Percentiles rank a stretch among this genome's conserved stretches.
Conservation (phyloP, 2,888 invertebrate species). For the Euplagia quadripunctaria region DNA sequence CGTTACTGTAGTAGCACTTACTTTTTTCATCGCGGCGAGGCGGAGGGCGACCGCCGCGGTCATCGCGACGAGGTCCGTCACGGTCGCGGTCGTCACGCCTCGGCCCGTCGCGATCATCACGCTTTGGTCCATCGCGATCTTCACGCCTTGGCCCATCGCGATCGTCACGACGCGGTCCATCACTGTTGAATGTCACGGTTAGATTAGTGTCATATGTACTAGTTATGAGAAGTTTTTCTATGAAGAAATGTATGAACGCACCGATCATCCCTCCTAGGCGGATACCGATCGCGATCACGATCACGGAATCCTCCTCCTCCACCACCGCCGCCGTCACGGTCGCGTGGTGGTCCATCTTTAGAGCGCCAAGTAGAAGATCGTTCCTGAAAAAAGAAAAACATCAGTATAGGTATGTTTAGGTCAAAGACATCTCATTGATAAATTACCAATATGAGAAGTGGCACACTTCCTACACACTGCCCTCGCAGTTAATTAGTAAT, state of each 20-base stretch:
- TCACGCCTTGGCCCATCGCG: constrained; percentile 57
- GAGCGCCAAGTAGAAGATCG: constrained; percentile 78
- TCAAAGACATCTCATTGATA: too few relatives aligned
- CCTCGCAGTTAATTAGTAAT: too few relatives aligned
- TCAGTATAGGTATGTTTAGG: background rate
- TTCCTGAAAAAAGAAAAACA: constrained; percentile 60
- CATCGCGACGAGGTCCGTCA: constrained; percentile 67
- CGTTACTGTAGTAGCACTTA: constrained; percentile 55
- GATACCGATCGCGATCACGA: constrained; percentile 67
- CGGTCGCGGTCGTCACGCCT: constrained; percentile 68
- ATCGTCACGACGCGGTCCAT: constrained; percentile 36
- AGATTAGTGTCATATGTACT: background rate
- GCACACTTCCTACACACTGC: too few relatives aligned
- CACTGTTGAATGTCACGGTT: constrained; percentile 26
- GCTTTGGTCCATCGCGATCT: constrained; percentile 65
- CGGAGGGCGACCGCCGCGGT: constrained; percentile 68
- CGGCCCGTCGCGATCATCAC: constrained; percentile 65
- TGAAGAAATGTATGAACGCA: constrained; percentile 19
- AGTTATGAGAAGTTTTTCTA: background rate
- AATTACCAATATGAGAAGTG: too few relatives aligned
- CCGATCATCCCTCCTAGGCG: constrained; percentile 73
- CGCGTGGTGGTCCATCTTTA: constrained; percentile 71
- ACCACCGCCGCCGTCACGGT: constrained; percentile 62
- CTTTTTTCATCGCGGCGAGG: constrained; percentile 83
- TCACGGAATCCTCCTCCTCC: constrained; percentile 53